phyloP scores from a whole-genome alignment of 2,888 invertebrate species.

The Pedicia rivosa region DNA sequence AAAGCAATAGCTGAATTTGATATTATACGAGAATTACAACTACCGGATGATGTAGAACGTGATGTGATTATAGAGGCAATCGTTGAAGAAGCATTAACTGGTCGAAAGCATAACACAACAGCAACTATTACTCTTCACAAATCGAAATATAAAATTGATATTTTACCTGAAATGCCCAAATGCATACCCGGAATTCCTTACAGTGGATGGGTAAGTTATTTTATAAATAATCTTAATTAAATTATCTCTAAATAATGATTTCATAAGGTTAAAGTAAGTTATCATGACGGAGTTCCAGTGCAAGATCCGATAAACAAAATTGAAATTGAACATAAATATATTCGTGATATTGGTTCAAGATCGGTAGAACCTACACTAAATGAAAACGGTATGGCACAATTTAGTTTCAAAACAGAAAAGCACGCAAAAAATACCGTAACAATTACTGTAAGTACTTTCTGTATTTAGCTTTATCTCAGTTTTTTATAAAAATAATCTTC shows the following conservation, averaged over 20 bases:
- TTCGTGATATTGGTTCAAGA: too few relatives aligned
- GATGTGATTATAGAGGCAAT: slow-evolving; percentile 74
- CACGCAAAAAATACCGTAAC: too few relatives aligned
- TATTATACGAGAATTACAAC: slow-evolving; percentile 52
- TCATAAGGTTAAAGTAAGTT: slow-evolving; percentile 50
- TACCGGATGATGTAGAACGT: slow-evolving; percentile 69
- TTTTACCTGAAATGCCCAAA: slow-evolving; percentile 65
- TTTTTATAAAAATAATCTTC: too few relatives aligned
- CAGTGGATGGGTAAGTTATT: slow-evolving; percentile 33
- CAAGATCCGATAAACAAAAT: slow-evolving; percentile 40
- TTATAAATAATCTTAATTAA: too few relatives aligned
- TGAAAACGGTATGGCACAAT: slow-evolving; percentile 43
- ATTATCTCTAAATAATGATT: too few relatives aligned
- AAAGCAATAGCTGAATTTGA: slow-evolving; percentile 56
- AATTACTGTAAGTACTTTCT: too few relatives aligned
- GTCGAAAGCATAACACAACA: slow-evolving; percentile 61
- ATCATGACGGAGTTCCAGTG: slow-evolving; percentile 53
- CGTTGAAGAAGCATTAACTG: slow-evolving; percentile 77
- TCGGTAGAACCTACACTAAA: too few relatives aligned
- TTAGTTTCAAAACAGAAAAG: too few relatives aligned
- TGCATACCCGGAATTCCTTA: slow-evolving; percentile 79
- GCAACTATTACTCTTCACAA: slow-evolving; percentile 59
- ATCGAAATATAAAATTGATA: slow-evolving; percentile 56
- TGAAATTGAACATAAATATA: neutral
- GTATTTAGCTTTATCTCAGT: too few relatives aligned